Percentiles rank a stretch among this genome's conserved stretches.
Conservation (phyloP, 2,113 vertebrate genomes). For the Pogonocichla stellata region DNA sequence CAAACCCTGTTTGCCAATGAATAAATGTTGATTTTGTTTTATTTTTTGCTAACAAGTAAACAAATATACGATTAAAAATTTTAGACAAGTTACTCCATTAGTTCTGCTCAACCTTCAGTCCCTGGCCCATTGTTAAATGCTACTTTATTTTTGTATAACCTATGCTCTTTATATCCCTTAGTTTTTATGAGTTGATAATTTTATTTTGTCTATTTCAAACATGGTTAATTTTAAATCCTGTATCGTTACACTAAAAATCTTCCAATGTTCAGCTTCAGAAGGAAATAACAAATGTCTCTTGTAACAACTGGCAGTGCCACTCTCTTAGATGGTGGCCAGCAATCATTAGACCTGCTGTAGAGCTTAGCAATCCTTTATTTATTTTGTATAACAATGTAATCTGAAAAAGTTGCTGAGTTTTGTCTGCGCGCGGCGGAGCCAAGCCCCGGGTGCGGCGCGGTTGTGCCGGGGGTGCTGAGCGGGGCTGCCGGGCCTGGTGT, state of each 20-base stretch:
- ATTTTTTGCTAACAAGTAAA: not conserved
- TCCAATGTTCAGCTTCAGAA: not conserved
- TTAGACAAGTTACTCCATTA: not conserved
- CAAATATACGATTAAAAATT: not conserved
- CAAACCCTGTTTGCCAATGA: not conserved
- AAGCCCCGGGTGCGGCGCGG: not conserved
- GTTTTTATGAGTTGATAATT: slow-evolving; percentile 50
- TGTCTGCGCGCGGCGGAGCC: not conserved
- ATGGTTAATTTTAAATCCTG: not conserved
- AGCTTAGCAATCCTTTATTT: slow-evolving; percentile 1
- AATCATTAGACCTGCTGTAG: not conserved
- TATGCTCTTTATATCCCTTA: not conserved
- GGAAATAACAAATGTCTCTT: not conserved
- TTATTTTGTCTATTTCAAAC: slow-evolving; percentile 46
- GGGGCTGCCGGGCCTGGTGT: not conserved
- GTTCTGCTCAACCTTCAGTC: not conserved
- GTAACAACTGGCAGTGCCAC: not conserved
- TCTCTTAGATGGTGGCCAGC: not conserved
- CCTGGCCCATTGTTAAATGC: slow-evolving; percentile 8
- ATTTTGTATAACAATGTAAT: not conserved
- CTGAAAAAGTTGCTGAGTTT: not conserved
- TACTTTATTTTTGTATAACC: slow-evolving; percentile 55
- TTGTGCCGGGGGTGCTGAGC: not conserved
- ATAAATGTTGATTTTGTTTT: not conserved
- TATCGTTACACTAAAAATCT: slow-evolving; percentile 22